phyloP scores from a whole-genome alignment of 2,113 vertebrate species.

The Nothocercus julius region DNA sequence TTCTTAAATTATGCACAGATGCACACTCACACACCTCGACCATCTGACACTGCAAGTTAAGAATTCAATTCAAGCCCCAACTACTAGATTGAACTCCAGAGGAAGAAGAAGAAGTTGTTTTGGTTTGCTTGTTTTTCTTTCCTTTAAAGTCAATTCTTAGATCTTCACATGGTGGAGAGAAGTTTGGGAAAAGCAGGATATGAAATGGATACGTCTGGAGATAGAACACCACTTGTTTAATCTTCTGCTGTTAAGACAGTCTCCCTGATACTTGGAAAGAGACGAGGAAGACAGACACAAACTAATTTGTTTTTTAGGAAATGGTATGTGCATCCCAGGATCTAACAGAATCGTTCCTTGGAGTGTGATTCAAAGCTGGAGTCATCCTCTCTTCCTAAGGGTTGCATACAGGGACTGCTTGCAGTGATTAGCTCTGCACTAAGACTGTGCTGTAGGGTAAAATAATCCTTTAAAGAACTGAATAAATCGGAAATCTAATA shows the following conservation, averaged over 20 bases:
- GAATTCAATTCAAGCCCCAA: background rate
- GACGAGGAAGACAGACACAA: constrained; percentile 17
- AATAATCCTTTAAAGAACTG: background rate
- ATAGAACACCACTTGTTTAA: constrained; percentile 18
- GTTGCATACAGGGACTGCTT: background rate
- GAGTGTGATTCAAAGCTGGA: constrained; percentile 11
- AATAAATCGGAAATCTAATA: background rate
- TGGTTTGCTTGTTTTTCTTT: background rate
- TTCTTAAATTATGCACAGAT: background rate
- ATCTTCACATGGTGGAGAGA: background rate
- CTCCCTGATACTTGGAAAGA: background rate
- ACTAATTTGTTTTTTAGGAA: constrained; percentile 24
- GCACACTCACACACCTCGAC: background rate
- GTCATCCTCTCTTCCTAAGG: background rate
- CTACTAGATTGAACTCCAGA: background rate
- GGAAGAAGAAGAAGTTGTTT: background rate
- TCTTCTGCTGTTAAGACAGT: constrained; percentile 18
- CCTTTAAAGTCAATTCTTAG: background rate
- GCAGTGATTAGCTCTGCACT: background rate
- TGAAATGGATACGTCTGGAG: background rate
- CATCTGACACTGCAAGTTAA: background rate
- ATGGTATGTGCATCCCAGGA: background rate
- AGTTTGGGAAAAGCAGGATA: background rate
- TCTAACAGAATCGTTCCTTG: constrained; percentile 7
- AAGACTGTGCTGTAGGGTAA: background rate